Base-by-base conservation (phyloP, 2,888 invertebrate species). In the Celastrina argiolus region DNA sequence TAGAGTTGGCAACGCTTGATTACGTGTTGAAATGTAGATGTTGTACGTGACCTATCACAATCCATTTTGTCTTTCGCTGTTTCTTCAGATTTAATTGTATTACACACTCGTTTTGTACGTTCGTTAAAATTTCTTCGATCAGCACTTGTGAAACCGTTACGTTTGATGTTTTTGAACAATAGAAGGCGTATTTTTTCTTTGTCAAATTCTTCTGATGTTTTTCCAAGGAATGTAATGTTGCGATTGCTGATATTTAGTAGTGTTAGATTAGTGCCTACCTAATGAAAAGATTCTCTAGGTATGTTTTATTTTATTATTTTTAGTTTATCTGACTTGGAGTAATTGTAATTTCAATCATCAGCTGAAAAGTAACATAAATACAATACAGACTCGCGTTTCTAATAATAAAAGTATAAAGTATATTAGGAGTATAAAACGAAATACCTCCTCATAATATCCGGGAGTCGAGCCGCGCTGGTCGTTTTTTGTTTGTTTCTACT, bases 21-120 rank as follows among this genome's bases (percentile, higher is more conserved):
- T 61, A 61, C 61, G 61, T 61, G 61, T 34, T 39, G 39, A 22
- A 61, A 61, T 22, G 36, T 31, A 12, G 18, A 12, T 1, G 36
- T 34, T 5, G 34, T 34, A 61, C 61, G 61, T 61, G 61, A 61
- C 36, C 61, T 61, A 61, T 61, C 61, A 39, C 61, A 61, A 61
- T 61, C 39, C 22, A 61, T 39, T 61, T 39, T 22, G 22, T 51
- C 51, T 51, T 51, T 51, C 51, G 51, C 51, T 51, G 51, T 51
- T 51, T 51, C 51, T 51, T 51, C 22, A 51, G 22, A 51, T 26
- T 51, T 51, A 12, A 51, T 51, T 51, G 22, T 51, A 51, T n/a
- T 51, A 34, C 59, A 59, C 59, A 34, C 34, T 59, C 34, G 34
- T 34, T 34, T 59, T 16, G 34, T 59, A 59, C 59, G 22, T 22